Percentiles rank a stretch among this genome's conserved stretches.
phyloP scores from a whole-genome alignment of 2,797 vertebrate species.

The Gadopsis marmoratus region DNA sequence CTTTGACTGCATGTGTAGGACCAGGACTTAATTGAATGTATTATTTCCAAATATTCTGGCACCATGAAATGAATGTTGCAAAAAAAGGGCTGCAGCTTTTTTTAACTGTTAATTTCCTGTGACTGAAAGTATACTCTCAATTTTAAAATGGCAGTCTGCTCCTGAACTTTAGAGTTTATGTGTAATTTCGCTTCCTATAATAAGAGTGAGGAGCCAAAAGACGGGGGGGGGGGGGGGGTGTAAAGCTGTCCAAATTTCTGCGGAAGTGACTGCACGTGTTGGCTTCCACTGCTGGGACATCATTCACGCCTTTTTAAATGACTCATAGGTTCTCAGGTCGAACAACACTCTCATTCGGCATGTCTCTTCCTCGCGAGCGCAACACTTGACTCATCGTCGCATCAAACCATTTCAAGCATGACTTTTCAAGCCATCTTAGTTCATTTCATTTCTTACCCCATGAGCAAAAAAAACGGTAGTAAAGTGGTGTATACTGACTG shows the following conservation, averaged over 20 bases:
- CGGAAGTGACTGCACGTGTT: slow-evolving; percentile 24
- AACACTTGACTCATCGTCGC: slow-evolving; percentile 55
- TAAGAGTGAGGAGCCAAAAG: slow-evolving; percentile 1
- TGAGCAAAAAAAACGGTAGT: slow-evolving; percentile 60
- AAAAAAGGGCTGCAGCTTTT: slow-evolving; percentile 37
- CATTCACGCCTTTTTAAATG: slow-evolving; percentile 60
- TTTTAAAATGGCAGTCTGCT: slow-evolving; percentile 18
- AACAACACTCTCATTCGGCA: slow-evolving; percentile 64
- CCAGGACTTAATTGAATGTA: slow-evolving; percentile 46
- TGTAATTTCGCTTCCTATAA: slow-evolving; percentile 54
- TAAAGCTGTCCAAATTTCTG: slow-evolving; percentile 41
- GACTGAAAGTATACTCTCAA: background rate
- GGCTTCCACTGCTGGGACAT: slow-evolving; percentile 56
- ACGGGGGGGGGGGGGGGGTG: background rate
- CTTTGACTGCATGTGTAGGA: too few relatives aligned
- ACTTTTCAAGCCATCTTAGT: slow-evolving; percentile 57
- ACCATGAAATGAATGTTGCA: slow-evolving; percentile 1
- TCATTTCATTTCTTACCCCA: slow-evolving; percentile 59
- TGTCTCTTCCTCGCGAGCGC: slow-evolving; percentile 58
- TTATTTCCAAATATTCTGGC: slow-evolving; percentile 29
- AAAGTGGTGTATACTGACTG: slow-evolving; percentile 74
- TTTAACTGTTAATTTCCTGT: background rate
- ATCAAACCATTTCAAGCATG: slow-evolving; percentile 74
- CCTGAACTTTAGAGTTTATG: slow-evolving; percentile 28
- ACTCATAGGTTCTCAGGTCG: slow-evolving; percentile 83